A percentile compares a stretch with the other conserved stretches of the same genome.
These are phyloP conservation scores for Cataglyphis hispanica DNA, from an alignment of 1,140 invertebrate species.

Conservation along the genomic window DNA sequence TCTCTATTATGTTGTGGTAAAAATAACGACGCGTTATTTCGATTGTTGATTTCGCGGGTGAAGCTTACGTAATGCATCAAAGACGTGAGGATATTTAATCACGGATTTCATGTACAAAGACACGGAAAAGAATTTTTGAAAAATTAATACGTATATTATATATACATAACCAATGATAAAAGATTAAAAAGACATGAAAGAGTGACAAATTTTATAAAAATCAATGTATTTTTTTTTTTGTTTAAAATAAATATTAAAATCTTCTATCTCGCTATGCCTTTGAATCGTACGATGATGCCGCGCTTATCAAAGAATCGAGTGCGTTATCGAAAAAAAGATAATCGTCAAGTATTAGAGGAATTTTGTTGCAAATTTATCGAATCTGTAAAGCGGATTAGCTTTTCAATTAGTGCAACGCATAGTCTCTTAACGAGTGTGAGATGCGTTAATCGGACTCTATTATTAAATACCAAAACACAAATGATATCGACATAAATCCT, in stretches of 20 bases:
- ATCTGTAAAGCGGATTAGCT: neutral
- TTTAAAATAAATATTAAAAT: neutral
- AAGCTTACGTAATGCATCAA: conserved; percentile 19
- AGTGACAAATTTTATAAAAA: neutral
- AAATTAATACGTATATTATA: neutral
- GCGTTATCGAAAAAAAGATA: conserved; percentile 9
- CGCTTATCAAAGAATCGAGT: neutral
- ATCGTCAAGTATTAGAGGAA: neutral
- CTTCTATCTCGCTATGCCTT: neutral
- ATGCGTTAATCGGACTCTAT: neutral
- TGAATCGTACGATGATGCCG: neutral
- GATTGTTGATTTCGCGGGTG: neutral
- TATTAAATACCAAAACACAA: neutral
- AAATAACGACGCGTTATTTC: neutral
- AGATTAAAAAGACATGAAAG: neutral
- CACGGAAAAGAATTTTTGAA: neutral
- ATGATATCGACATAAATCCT: neutral
- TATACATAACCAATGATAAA: neutral
- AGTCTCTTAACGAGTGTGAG: neutral
- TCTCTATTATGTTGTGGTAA: neutral
- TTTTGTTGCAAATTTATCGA: neutral
- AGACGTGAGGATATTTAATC: neutral
- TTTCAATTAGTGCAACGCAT: neutral
- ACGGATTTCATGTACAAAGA: too few relatives aligned
- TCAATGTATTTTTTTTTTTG: neutral